Evolutionary conservation across 2,797 vertebrate genomes (phyloP), one percentile per base, ranked within the genome.

Genomic region (Falco biarmicus): DNA sequence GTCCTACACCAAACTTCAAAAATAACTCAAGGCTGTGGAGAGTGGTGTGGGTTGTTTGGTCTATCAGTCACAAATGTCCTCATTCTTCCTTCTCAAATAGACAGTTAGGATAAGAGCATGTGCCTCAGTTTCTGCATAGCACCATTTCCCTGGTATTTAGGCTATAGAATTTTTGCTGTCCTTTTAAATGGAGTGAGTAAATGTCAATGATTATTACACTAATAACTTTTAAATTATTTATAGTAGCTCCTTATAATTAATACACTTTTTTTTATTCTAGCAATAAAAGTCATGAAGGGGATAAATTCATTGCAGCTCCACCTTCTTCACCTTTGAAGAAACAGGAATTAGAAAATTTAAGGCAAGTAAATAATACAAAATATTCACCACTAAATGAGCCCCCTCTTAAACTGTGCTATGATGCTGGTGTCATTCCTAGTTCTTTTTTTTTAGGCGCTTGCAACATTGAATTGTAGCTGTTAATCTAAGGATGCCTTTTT

Each of bases 281-380:
- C 98, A 99, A 98, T 94, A 99, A 99, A 98, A 99, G 98, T 96
- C 99, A 99, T 18, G 99, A 99, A 81, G 98, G 98, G 70, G 99
- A 99, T 96, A 99, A 99, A 97, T 99, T 99, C 95, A 98, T 99
- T 95, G 98, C 99, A 89, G 99, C 99, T 78, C 98, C 99, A 50
- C 99, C 99, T 17, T 99, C 99, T 50, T 99, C 99, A 5, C 99
- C 99, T 56, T 97, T 99, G 92, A 99, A 99, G 96, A 99, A 99
- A 95, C 99, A 99, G 95, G 99, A 99, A 96, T 98, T 99, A 60
- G 99, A 99, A 98, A 99, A 99, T 95, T 98, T 99, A 96, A 99
- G 99, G 99, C 99, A 98, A 98, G 89, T 98, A 95, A 89, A 96
- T 77, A 85, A 87, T 53, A 63, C 6, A 32, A 87, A 89, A 90